Evolutionary conservation across 2,113 vertebrate species (phyloP).

Genomic region (Lynx canadensis): DNA sequence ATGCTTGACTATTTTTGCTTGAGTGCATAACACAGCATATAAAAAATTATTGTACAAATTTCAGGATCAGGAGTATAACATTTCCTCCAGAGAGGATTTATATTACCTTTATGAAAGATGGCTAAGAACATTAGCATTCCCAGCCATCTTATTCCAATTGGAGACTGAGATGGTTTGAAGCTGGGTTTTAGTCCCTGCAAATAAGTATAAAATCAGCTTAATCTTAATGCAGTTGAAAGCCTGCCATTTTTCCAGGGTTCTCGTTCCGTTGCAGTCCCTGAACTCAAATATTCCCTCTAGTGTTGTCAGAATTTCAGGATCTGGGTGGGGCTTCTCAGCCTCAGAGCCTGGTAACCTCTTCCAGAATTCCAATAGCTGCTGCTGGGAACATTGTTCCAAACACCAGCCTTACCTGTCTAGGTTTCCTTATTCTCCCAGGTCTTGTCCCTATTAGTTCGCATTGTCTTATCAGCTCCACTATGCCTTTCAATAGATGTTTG

Average conservation of each 20-base stretch:
- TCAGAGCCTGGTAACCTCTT: not conserved
- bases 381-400: not conserved
- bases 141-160: not conserved
- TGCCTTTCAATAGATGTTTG: not conserved
- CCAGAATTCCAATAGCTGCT: not conserved
- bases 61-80: not conserved
- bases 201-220: not conserved
- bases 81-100: not conserved
- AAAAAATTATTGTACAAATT: not conserved
- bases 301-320: not conserved
- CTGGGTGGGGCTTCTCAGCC: not conserved
- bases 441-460: not conserved
- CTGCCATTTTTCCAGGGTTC: not conserved
- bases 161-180: not conserved
- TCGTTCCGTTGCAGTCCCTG: not conserved
- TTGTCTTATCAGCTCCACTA: not conserved
- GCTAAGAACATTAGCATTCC: not conserved
- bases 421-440: not conserved
- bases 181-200: not conserved
- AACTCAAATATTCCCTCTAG: not conserved
- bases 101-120: slow-evolving; percentile 2
- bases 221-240: not conserved
- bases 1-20: not conserved
- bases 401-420: not conserved
- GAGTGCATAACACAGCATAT: not conserved